Evolutionary conservation across 2,797 vertebrate genomes (phyloP).

Genomic region (Gambelia wislizenii): DNA sequence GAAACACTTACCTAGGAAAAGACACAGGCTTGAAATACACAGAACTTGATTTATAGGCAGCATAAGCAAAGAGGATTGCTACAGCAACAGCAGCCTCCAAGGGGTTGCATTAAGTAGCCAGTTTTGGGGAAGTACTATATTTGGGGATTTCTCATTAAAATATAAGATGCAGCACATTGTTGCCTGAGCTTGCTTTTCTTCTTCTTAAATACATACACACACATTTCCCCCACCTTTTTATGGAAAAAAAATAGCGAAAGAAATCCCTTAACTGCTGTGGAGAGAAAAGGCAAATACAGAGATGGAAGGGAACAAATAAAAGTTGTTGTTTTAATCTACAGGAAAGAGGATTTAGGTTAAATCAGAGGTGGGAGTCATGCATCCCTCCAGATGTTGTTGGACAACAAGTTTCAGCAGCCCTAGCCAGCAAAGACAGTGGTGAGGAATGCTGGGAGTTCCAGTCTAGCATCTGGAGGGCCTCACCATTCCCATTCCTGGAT

Average conservation of each 20-base stretch:
- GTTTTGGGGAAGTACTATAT: conserved; percentile 82
- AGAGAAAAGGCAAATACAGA: background rate
- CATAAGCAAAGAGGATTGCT: conserved; percentile 52
- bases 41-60: conserved; percentile 51
- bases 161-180: conserved; percentile 65
- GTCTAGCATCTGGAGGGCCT: background rate
- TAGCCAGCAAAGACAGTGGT: no score
- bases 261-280: background rate
- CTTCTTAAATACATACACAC: background rate
- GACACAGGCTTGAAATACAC: conserved; percentile 31
- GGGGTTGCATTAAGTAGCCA: conserved; percentile 78
- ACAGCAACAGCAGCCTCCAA: conserved; percentile 60
- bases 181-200: conserved; percentile 36
- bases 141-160: conserved; percentile 80
- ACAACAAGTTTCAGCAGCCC: no score
- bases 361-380: background rate
- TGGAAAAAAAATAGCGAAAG: background rate
- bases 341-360: background rate
- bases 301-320: background rate
- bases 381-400: no score
- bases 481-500: background rate
- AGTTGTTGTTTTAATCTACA: background rate
- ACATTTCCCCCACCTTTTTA: background rate
- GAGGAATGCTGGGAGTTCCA: no score
- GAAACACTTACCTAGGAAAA: conserved; percentile 75